Conservation (phyloP, 53 echinoderm and acorn worm genomes). For the Luidia sarsii region DNA sequence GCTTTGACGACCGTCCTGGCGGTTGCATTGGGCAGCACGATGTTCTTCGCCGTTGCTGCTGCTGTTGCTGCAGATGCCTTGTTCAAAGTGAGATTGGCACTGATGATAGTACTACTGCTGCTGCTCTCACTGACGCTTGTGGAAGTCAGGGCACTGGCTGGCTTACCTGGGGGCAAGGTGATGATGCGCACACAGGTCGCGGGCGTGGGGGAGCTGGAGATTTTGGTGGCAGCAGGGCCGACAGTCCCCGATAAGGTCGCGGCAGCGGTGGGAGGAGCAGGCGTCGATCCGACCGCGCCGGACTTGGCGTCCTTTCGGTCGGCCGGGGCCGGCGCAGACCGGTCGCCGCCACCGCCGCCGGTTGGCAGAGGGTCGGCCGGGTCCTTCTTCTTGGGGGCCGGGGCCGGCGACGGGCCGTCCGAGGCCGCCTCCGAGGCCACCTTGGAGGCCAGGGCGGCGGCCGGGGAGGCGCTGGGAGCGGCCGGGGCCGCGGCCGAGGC, state of each 20-base stretch:
- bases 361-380: slow-evolving; percentile 10
- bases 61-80: no score
- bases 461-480: no score
- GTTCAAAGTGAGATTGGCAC: no score
- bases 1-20: slow-evolving; percentile 44
- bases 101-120: slow-evolving; percentile 4
- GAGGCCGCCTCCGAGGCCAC: no score
- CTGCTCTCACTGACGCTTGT: not conserved
- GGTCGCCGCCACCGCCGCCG: slow-evolving; percentile 35
- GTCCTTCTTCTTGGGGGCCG: no score
- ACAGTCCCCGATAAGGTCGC: no score
- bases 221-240: slow-evolving; percentile 7
- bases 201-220: slow-evolving; percentile 26
- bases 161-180: slow-evolving; percentile 59
- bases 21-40: slow-evolving; percentile 26
- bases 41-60: slow-evolving; percentile 12
- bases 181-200: slow-evolving; percentile 69
- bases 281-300: slow-evolving; percentile 36
- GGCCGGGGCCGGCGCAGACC: slow-evolving; percentile 37
- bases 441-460: not conserved
- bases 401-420: no score
- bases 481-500: no score
- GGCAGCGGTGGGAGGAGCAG: no score
- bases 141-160: slow-evolving; percentile 42
- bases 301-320: no score